phyloP scores from a whole-genome alignment of 2,888 invertebrate species.

The Tetragonisca angustula region DNA sequence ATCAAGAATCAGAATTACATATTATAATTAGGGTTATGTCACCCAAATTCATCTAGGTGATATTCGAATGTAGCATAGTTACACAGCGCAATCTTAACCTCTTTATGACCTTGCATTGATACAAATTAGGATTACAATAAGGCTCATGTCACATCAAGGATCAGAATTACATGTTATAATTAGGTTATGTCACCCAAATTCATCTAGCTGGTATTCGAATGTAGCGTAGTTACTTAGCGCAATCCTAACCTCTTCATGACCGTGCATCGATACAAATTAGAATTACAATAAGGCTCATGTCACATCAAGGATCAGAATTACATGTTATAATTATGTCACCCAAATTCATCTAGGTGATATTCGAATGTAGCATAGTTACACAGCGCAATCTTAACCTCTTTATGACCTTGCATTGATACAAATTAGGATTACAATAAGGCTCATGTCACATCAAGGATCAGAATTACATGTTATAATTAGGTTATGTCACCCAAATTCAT shows the following conservation, averaged over 20 bases:
- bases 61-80: slow-evolving; percentile 34
- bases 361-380: slow-evolving; percentile 35
- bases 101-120: not conserved
- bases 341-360: slow-evolving; percentile 46
- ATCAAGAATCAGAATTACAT: too few species aligned
- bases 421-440: too few species aligned
- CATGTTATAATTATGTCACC: too few species aligned
- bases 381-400: slow-evolving; percentile 5
- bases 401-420: not conserved
- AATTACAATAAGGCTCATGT: too few species aligned
- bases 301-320: too few species aligned
- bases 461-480: too few species aligned
- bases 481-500: slow-evolving; percentile 30
- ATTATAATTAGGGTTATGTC: too few species aligned
- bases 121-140: too few species aligned
- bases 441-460: too few species aligned
- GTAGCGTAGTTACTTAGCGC: slow-evolving; percentile 16
- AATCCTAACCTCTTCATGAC: not conserved
- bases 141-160: too few species aligned
- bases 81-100: slow-evolving; percentile 17
- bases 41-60: slow-evolving; percentile 43
- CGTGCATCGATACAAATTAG: not conserved
- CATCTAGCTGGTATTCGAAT: slow-evolving; percentile 43
- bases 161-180: too few species aligned
- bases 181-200: slow-evolving; percentile 18